phyloP scores from a whole-genome alignment of 2,113 vertebrate genomes.

The Protobothrops flavoviridis region DNA sequence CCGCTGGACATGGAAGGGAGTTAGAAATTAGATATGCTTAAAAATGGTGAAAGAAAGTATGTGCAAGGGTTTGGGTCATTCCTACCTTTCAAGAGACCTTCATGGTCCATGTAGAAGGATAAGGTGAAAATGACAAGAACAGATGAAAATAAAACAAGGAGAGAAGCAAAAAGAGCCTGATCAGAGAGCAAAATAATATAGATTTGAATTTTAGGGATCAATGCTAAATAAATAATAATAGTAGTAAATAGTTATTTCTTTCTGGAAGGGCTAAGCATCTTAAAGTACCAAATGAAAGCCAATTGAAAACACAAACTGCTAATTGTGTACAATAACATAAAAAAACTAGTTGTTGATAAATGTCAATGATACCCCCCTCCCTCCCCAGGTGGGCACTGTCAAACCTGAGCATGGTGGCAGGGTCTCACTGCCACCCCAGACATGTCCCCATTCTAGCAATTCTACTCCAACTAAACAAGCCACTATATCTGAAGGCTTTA shows the following conservation, averaged over 20 bases:
- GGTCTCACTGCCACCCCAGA: rapidly evolving
- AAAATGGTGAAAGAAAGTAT: slow-evolving; percentile 42
- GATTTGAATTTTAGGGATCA: slow-evolving; percentile 52
- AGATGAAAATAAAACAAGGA: slow-evolving; percentile 69
- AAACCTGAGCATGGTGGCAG: rapidly evolving
- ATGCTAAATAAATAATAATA: slow-evolving; percentile 1
- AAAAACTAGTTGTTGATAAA: not conserved
- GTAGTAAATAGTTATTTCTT: not conserved
- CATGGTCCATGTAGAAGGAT: slow-evolving; percentile 71
- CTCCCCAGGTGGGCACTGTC: rapidly evolving
- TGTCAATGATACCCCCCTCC: not conserved
- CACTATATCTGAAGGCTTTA: not conserved
- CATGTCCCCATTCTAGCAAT: not conserved
- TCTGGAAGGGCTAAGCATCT: slow-evolving; percentile 41
- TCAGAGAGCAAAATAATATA: slow-evolving; percentile 55
- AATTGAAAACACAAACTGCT: rapidly evolving
- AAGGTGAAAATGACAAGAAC: slow-evolving; percentile 66
- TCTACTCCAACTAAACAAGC: not conserved
- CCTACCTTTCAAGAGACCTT: slow-evolving; percentile 87
- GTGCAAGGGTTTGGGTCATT: slow-evolving; percentile 49
- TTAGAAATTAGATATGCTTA: slow-evolving; percentile 30
- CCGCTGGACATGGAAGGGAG: rapidly evolving
- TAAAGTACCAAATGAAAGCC: slow-evolving; percentile 55
- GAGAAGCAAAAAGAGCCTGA: slow-evolving; percentile 66
- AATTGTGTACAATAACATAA: not conserved